Evolutionary conservation across 2,113 vertebrate species (phyloP).

Genomic region (Onychostruthus taczanowskii): DNA sequence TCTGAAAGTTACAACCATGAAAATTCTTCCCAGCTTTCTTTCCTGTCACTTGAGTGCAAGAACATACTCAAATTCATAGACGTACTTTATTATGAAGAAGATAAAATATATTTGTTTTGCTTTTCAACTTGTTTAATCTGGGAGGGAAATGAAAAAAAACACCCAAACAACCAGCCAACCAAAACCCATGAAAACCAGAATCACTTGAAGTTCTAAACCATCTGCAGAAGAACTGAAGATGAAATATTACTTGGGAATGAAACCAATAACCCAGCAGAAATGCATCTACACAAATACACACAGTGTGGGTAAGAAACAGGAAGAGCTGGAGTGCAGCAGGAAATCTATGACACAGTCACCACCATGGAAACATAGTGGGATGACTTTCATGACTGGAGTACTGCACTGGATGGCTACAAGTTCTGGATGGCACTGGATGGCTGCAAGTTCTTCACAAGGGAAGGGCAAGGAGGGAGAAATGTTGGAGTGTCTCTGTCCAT

Average conservation of each 20-base stretch:
- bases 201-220: neutral
- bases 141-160: neutral
- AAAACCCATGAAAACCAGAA: neutral
- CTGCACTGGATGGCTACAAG: neutral
- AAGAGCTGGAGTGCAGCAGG: neutral
- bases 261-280: neutral
- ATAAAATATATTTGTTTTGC: neutral
- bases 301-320: neutral
- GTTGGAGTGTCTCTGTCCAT: rapidly evolving
- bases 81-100: neutral
- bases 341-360: neutral
- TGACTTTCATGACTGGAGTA: neutral
- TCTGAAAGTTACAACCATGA: neutral
- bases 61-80: neutral
- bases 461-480: neutral
- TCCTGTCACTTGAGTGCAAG: neutral
- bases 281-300: too few relatives aligned
- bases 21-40: neutral
- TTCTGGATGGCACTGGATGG: too few relatives aligned
- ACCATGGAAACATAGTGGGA: neutral
- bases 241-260: neutral
- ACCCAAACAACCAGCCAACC: neutral
- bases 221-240: neutral
- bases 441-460: neutral
- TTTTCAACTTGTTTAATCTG: neutral